Base-by-base conservation (phyloP, 1,140 invertebrate genomes). In the Stratiolaelaps scimitus region DNA sequence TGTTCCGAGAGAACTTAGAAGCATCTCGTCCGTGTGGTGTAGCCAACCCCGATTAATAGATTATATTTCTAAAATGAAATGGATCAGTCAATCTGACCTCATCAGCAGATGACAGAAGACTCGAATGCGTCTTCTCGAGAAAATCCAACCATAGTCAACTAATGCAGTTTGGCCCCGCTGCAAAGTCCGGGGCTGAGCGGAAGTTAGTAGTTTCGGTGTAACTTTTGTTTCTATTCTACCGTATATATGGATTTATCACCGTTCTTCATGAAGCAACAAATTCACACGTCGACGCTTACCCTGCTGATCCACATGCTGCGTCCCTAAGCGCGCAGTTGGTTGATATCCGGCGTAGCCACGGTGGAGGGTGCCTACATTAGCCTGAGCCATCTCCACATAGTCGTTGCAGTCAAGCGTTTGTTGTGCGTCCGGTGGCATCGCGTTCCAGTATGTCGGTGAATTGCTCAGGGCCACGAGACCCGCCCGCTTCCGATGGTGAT, bases 381-480 rank as follows among this genome's bases (percentile, higher is more conserved):
- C 26, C 26, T 1, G 15, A 26, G 4, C 34, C 53, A 60, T 60
- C 20, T 60, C 15, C 4, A 60, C 23, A 23, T 60, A 60, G 15
- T 60, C 53, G 53, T 60, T 60, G 53, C 53, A 60, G 26, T 60
- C 53, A 15, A 34, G 23, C 26, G 26, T 26, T 10, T 40, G 34
- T 40, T 40, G 34, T 6, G 34, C 34, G 26, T 60, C 53, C 23
- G 53, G 53, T 17, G 53, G 53, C 53, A 60, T 60, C 15, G 53
- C 53, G 53, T 60, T 60, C 53, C 53, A 60, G 20, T 60, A 60
- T 23, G 53, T 60, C 15, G 53, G 53, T 5, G 53, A 60, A 26
- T 60, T 60, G 23, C 23, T 60, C 15, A 60, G 20, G 15, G 26
- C 53, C 15, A 60, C 26, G 15, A 60, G 34, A n/a, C 26, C 26